These are phyloP conservation scores for Eupithecia inturbata DNA, from an alignment of 2,888 invertebrate genomes.

Conservation along the genomic window DNA sequence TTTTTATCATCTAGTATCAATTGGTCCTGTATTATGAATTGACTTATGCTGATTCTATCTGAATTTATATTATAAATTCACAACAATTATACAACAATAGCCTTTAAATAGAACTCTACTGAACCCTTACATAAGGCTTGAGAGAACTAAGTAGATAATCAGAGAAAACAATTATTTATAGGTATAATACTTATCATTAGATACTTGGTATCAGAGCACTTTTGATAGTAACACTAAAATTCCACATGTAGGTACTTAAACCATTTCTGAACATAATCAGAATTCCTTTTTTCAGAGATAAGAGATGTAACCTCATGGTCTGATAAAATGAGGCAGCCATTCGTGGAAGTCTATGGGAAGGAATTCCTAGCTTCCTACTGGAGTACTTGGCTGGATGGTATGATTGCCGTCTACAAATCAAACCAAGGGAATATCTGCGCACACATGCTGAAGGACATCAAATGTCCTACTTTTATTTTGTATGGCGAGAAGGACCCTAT, in stretches of 20 bases:
- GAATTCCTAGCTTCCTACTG: conserved; percentile 88
- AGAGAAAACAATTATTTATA: neutral
- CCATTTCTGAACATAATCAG: neutral
- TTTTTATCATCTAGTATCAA: neutral
- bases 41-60: neutral
- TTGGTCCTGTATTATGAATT: neutral
- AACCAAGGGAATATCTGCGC: conserved; percentile 90
- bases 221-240: neutral
- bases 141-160: too few species aligned
- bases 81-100: too few species aligned
- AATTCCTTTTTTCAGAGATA: conserved; percentile 79
- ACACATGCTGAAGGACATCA: conserved; percentile 85
- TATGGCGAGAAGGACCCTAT: conserved; percentile 93
- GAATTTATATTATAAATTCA: too few species aligned
- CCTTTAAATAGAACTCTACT: neutral
- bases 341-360: conserved; percentile 89
- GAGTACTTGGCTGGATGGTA: conserved; percentile 89
- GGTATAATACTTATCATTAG: neutral
- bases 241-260: neutral
- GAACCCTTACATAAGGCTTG: neutral
- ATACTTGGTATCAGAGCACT: neutral
- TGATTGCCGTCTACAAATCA: conserved; percentile 81
- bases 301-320: conserved; percentile 92
- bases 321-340: conserved; percentile 88
- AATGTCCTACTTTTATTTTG: conserved; percentile 90